Evolutionary conservation across 1,140 invertebrate species (phyloP).

Genomic region (Anadara kagoshimensis): DNA sequence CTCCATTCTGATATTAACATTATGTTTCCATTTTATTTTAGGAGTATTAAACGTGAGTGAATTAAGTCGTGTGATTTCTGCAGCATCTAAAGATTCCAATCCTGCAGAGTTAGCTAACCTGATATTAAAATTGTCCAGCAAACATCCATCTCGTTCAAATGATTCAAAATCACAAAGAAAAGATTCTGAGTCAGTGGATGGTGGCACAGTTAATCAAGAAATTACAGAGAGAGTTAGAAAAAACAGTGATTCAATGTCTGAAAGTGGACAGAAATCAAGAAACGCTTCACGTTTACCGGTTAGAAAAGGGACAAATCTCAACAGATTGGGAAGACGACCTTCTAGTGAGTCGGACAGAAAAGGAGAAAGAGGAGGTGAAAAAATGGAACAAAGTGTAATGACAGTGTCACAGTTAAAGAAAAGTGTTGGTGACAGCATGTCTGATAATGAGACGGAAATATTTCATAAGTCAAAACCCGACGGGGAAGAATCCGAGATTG

Average conservation of each 20-base stretch:
- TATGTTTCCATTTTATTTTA: too few species aligned
- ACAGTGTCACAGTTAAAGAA: background rate
- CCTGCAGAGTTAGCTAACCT: constrained; percentile 33
- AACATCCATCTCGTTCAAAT: background rate
- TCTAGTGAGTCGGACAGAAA: background rate
- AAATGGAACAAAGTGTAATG: background rate
- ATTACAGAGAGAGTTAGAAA: background rate
- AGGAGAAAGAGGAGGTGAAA: constrained; percentile 7
- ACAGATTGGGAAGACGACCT: background rate
- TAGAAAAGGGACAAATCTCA: constrained; percentile 20
- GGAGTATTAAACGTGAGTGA: constrained; percentile 8
- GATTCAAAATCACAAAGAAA: background rate
- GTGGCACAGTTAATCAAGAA: background rate
- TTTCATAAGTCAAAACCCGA: constrained; percentile 34
- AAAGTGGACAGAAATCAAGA: background rate
- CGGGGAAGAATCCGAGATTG: constrained; percentile 39
- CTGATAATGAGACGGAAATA: too few species aligned
- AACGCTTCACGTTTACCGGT: constrained; percentile 28
- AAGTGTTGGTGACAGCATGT: too few species aligned
- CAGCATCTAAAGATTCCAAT: constrained; percentile 14
- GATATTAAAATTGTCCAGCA: constrained; percentile 37
- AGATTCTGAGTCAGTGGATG: background rate
- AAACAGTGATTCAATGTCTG: too few species aligned
- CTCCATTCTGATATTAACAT: too few species aligned
- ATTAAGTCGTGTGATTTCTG: constrained; percentile 20